Conservation (phyloP, 2,113 vertebrate genomes). For the Ceyx cyanopectus region DNA sequence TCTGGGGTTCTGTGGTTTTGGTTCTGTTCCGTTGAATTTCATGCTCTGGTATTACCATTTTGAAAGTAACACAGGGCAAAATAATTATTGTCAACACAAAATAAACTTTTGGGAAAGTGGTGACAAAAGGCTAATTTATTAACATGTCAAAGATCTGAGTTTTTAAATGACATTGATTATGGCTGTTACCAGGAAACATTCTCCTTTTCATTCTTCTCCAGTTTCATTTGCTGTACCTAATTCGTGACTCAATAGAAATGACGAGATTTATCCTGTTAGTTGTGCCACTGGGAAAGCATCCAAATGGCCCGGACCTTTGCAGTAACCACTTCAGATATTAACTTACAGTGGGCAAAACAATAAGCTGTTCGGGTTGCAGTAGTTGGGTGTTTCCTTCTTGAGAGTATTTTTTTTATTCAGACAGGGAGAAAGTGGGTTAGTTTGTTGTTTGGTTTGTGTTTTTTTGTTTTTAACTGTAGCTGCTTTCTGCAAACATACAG, state of each 20-base stretch:
- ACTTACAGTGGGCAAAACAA: constrained; percentile 68
- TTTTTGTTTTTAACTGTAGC: background rate
- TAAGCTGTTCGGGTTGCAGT: constrained; percentile 47
- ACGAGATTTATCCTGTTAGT: constrained; percentile 59
- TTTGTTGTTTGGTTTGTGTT: background rate
- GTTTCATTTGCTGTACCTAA: constrained; percentile 44
- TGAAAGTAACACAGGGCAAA: background rate
- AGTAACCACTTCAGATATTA: constrained; percentile 66
- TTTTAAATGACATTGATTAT: constrained; percentile 20
- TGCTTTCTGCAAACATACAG: background rate
- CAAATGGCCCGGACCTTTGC: constrained; percentile 58
- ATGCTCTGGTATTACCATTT: background rate
- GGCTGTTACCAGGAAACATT: constrained; percentile 51
- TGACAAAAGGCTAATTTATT: constrained; percentile 28
- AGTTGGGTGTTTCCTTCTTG: constrained; percentile 44
- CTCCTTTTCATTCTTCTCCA: constrained; percentile 57
- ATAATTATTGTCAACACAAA: background rate
- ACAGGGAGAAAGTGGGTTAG: background rate
- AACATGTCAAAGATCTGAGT: background rate
- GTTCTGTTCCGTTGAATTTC: background rate
- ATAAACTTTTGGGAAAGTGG: background rate
- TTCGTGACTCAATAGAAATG: constrained; percentile 68
- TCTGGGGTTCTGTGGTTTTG: background rate
- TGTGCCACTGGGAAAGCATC: constrained; percentile 67
- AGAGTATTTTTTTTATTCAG: constrained; percentile 24